Evolutionary conservation across 2,888 invertebrate genomes (phyloP).

Genomic region (Zelleria hepariella): DNA sequence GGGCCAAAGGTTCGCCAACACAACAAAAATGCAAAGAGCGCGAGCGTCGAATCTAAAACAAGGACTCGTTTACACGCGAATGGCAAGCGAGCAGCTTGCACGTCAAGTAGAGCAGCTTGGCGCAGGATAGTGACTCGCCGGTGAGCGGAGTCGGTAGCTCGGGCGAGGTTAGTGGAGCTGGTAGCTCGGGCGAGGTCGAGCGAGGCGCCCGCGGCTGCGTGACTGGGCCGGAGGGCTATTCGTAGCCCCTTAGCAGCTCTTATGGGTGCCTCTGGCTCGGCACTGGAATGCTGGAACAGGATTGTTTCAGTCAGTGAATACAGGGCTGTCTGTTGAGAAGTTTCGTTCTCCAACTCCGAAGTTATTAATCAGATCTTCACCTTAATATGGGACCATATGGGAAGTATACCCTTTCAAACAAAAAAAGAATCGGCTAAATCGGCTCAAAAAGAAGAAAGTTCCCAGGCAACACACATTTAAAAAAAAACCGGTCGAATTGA

Average conservation of each 20-base stretch:
- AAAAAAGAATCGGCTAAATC: too few relatives aligned
- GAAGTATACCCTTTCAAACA: too few relatives aligned
- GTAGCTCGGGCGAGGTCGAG: not conserved
- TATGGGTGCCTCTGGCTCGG: constrained; percentile 60
- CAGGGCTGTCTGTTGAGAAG: too few relatives aligned
- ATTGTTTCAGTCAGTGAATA: not conserved
- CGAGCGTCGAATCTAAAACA: not conserved
- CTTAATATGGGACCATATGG: too few relatives aligned
- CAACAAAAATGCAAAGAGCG: not conserved
- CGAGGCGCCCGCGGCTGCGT: not conserved
- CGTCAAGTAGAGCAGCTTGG: not conserved
- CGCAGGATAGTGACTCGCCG: not conserved
- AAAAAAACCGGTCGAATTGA: too few relatives aligned
- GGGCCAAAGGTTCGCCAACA: not conserved
- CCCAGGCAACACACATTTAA: too few relatives aligned
- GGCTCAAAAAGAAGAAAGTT: too few relatives aligned
- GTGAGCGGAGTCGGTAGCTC: not conserved
- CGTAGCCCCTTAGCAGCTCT: constrained; percentile 28
- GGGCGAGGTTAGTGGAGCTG: not conserved
- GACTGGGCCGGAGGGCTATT: constrained; percentile 19
- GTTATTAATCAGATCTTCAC: too few relatives aligned
- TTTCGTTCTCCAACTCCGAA: too few relatives aligned
- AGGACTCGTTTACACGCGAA: not conserved
- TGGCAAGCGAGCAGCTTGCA: not conserved
- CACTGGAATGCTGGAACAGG: constrained; percentile 42